Base-by-base conservation (phyloP, 2,797 vertebrate species). In the Melopsittacus undulatus region DNA sequence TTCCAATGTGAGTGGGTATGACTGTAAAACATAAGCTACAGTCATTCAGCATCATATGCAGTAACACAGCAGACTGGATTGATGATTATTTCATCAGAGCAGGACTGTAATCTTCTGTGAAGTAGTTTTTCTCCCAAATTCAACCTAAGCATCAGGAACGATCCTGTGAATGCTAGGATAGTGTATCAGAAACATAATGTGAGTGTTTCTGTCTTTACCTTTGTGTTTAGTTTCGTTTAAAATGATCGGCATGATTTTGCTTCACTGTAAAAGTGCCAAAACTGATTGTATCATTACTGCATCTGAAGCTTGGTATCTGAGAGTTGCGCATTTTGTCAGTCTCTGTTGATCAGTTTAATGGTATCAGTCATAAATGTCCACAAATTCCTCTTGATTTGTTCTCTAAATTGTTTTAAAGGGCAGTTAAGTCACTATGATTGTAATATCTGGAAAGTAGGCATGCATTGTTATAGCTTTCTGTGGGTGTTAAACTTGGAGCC, bases 371-470 rank as follows among this genome's bases (percentile, higher is more conserved):
- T 69, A 89, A 92, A 87, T 10, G 54, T 7, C 43, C 34, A 73
- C 45, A 78, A 62, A 78, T 86, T 93, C n/a, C 42, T 92, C 90
- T 63, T 87, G 59, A 62, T 78, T 81, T 83, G 45, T n/a, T 92
- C 49, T 89, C 72, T 87, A 86, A 90, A 74, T 93, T 64, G 23
- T 59, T 62, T 86, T 91, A 61, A 82, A 91, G 21, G 94, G 56
- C 57, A 80, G 51, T 93, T 82, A 93, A 92, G 82, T 89, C 57
- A 17, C 38, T 81, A 2, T 90, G 87, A 76, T 54, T 91, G 94
- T 76, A 96, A 64, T 91, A 93, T 84, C 87, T 94, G 90, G 84
- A 84, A 96, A 89, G 86, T 14, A 83, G 80, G 67, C 45, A 12
- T 69, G 74, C 51, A 27, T 61, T 89, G 45, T 93, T 93, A 70